A percentile compares a stretch with the other conserved stretches of the same genome.
These are phyloP conservation scores for Stenopsyche tienmushanensis DNA, from an alignment of 1,140 invertebrate species.

Conservation along the genomic window DNA sequence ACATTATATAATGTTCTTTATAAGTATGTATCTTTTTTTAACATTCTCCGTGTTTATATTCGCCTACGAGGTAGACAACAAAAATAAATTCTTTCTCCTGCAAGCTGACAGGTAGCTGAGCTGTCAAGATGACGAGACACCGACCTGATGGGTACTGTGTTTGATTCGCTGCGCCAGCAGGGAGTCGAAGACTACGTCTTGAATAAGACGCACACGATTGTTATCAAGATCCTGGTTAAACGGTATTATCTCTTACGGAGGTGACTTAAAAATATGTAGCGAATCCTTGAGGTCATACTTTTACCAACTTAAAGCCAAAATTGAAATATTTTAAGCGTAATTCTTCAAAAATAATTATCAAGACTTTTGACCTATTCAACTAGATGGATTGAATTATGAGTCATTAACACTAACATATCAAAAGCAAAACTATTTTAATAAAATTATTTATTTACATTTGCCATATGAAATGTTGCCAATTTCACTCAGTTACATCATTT, in stretches of 20 bases:
- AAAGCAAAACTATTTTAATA: no score
- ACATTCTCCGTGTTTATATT: neutral
- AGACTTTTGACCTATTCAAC: no score
- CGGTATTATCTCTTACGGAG: conserved; percentile 7
- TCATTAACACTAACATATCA: no score
- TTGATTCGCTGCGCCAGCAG: conserved; percentile 20
- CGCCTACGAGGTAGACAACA: neutral
- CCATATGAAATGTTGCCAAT: no score
- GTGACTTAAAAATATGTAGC: neutral
- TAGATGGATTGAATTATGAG: no score
- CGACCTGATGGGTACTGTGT: conserved; percentile 14
- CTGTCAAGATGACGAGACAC: conserved; percentile 6
- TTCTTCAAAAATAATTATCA: neutral
- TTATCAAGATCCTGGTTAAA: conserved; percentile 9
- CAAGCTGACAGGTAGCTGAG: conserved; percentile 18
- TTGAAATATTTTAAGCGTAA: no score
- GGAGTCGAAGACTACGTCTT: conserved; percentile 20
- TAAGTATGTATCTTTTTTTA: neutral
- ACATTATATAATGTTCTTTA: neutral
- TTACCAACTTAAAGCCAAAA: no score
- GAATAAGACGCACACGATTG: conserved; percentile 21
- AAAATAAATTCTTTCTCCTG: neutral
- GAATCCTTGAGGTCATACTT: no score
- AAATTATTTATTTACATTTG: no score
- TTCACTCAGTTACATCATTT: no score